phyloP scores from a whole-genome alignment of 2,888 invertebrate genomes.

The Gymnoscelis rufifasciata region DNA sequence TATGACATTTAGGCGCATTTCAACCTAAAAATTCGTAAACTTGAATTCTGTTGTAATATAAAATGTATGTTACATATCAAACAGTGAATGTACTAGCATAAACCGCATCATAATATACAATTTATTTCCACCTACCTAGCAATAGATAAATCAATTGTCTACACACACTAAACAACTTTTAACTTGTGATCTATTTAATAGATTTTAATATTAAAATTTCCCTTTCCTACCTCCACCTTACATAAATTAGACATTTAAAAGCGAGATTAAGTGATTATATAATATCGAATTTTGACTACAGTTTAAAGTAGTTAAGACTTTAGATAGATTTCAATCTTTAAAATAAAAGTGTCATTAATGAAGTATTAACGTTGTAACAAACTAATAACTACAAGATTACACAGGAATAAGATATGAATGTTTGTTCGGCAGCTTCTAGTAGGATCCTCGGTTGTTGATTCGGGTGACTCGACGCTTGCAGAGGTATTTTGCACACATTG shows the following conservation, averaged over 20 bases:
- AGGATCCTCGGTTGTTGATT: slow-evolving; percentile 56
- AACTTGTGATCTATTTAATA: slow-evolving; percentile 48
- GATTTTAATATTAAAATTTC: slow-evolving; percentile 39
- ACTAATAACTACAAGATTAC: slow-evolving; percentile 27
- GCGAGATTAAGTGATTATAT: slow-evolving; percentile 27
- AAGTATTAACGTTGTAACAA: slow-evolving; percentile 25
- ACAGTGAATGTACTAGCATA: slow-evolving; percentile 25
- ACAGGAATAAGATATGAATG: slow-evolving; percentile 15
- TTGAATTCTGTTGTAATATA: slow-evolving; percentile 4
- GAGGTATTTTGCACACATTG: slow-evolving; percentile 75
- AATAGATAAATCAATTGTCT: slow-evolving; percentile 32
- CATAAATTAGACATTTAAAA: slow-evolving; percentile 33
- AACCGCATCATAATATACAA: slow-evolving; percentile 2
- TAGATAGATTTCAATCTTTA: background rate
- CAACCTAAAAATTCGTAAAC: background rate
- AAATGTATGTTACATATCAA: slow-evolving; percentile 43
- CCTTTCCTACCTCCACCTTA: slow-evolving; percentile 59
- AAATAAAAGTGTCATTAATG: slow-evolving; percentile 7
- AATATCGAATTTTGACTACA: slow-evolving; percentile 17
- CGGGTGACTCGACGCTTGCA: slow-evolving; percentile 58
- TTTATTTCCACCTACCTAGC: slow-evolving; percentile 34
- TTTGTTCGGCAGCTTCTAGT: slow-evolving; percentile 28
- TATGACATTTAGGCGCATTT: background rate
- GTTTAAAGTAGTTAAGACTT: background rate
- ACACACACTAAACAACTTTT: slow-evolving; percentile 34